phyloP scores from a whole-genome alignment of 1,140 invertebrate genomes.

The Tachypleus tridentatus region DNA sequence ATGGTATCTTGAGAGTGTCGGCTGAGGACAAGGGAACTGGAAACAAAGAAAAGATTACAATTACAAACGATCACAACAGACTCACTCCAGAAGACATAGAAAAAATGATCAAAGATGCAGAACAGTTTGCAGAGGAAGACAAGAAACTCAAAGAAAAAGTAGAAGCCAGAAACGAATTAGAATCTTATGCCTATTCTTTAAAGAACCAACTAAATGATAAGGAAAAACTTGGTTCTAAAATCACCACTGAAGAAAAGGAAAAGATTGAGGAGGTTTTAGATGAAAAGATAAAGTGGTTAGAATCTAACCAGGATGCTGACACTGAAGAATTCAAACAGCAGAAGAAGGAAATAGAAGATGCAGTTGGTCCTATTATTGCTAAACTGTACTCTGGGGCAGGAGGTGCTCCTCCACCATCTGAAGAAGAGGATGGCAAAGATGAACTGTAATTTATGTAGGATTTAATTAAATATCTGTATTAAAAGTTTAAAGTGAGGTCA shows the following conservation, averaged over 20 bases:
- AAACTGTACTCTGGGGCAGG: conserved; percentile 87
- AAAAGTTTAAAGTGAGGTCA: too few species aligned
- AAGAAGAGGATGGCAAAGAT: conserved; percentile 60
- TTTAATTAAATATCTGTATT: too few species aligned
- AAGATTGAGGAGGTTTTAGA: conserved; percentile 92
- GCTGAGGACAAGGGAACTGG: conserved; percentile 98
- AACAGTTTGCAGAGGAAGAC: conserved; percentile 97
- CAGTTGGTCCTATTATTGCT: conserved; percentile 93
- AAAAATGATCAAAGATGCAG: conserved; percentile 95
- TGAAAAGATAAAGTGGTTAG: conserved; percentile 96
- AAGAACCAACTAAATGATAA: conserved; percentile 97
- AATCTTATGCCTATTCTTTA: conserved; percentile 94
- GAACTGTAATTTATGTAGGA: conserved; percentile 52
- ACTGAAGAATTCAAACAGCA: conserved; percentile 89
- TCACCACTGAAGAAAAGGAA: conserved; percentile 79
- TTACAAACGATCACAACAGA: conserved; percentile 96
- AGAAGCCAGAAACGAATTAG: conserved; percentile 74
- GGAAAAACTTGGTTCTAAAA: conserved; percentile 91
- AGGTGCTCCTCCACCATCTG: conserved; percentile 46
- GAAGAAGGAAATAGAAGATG: conserved; percentile 92
- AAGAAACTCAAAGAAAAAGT: conserved; percentile 95
- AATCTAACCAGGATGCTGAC: conserved; percentile 88
- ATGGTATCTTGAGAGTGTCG: conserved; percentile 87
- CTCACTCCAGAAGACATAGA: conserved; percentile 96
- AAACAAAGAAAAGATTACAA: conserved; percentile 96